Percentiles rank a stretch among this genome's conserved stretches.
phyloP scores from a whole-genome alignment of 2,113 vertebrate genomes.

The Epinephelus lanceolatus region DNA sequence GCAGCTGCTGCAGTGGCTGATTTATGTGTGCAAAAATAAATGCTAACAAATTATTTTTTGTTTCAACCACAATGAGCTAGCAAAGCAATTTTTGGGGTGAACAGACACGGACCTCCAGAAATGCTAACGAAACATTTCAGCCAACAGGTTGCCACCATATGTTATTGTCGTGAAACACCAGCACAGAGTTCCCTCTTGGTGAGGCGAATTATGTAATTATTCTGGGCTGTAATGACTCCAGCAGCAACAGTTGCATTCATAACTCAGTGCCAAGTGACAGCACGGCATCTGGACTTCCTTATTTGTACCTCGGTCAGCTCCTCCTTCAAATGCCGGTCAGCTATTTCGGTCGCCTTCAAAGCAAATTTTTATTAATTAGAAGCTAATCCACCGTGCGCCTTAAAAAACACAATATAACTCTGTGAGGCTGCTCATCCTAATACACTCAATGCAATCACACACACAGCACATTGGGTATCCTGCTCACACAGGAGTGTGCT shows the following conservation, averaged over 20 bases:
- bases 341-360: conserved; percentile 57
- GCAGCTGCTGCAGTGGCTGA: background rate
- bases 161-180: background rate
- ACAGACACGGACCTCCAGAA: conserved; percentile 2
- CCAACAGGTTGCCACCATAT: conserved; percentile 21
- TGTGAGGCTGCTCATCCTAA: background rate
- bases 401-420: conserved; percentile 30
- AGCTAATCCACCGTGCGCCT: conserved; percentile 34
- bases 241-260: conserved; percentile 43
- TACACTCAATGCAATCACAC: background rate
- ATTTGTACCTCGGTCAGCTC: conserved; percentile 56
- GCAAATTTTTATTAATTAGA: conserved; percentile 47
- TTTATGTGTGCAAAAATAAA: conserved; percentile 25
- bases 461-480: conserved; percentile 24
- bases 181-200: background rate
- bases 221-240: conserved; percentile 36
- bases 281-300: conserved; percentile 50
- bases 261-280: conserved; percentile 17
- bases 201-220: conserved; percentile 44
- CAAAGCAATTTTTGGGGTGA: background rate
- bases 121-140: conserved; percentile 26
- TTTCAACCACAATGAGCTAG: background rate
- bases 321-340: conserved; percentile 48
- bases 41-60: background rate
- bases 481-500: conserved; percentile 63